A percentile compares a stretch with the other conserved stretches of the same genome.
phyloP scores from a whole-genome alignment of 1,140 invertebrate species.

The Acromyrmex echinatior region DNA sequence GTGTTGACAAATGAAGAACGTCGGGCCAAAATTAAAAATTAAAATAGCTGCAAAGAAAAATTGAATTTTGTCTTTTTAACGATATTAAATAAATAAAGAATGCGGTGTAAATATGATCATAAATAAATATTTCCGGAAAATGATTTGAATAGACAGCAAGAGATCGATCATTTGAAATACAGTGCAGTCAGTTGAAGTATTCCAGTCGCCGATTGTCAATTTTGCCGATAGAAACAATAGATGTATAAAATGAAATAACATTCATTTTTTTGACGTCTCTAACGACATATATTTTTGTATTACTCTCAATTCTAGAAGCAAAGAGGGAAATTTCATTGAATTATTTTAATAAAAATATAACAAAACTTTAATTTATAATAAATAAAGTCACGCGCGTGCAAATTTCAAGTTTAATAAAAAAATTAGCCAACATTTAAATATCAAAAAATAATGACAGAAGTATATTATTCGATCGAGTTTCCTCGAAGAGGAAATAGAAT shows the following conservation, averaged over 20 bases:
- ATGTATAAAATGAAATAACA: background rate
- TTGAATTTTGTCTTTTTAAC: background rate
- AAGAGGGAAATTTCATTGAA: background rate
- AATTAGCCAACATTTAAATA: background rate
- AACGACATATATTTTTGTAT: background rate
- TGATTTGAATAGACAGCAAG: background rate
- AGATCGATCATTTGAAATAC: background rate
- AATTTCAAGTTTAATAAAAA: background rate
- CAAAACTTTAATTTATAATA: background rate
- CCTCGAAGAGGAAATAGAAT: background rate
- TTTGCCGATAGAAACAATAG: background rate
- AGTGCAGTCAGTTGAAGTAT: too few species aligned
- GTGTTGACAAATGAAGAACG: background rate
- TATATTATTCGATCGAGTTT: background rate
- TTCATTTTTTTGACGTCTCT: background rate
- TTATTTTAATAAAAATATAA: background rate
- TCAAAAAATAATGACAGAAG: background rate
- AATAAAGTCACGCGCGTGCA: background rate
- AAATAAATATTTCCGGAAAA: background rate
- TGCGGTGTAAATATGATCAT: background rate
- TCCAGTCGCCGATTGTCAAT: too few species aligned
- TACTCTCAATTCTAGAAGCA: background rate
- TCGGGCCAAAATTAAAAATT: background rate
- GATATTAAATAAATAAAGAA: slow-evolving; percentile 9
- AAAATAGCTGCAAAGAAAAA: background rate